Percentiles rank a stretch among this genome's conserved stretches.
Evolutionary conservation across 2,797 vertebrate species (phyloP).

Genomic region (Picus viridis): DNA sequence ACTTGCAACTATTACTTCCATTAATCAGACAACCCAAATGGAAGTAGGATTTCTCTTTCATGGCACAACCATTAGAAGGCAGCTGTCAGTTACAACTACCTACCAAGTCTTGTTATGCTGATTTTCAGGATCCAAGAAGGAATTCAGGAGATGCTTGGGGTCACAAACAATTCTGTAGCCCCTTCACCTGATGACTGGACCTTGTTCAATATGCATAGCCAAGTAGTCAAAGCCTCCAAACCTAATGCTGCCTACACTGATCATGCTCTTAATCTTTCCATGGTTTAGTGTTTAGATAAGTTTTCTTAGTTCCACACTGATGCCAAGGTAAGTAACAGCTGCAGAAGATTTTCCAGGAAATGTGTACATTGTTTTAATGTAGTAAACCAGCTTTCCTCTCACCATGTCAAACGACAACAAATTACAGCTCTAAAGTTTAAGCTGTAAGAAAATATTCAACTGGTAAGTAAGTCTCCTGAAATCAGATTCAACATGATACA

Average conservation of each 20-base stretch:
- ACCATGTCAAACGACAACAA: neutral
- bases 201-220: neutral
- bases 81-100: neutral
- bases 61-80: slow-evolving; percentile 10
- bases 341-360: neutral
- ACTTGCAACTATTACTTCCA: neutral
- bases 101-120: neutral
- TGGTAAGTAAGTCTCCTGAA: neutral
- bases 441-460: neutral
- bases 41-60: neutral
- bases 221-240: neutral
- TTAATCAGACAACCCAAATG: neutral
- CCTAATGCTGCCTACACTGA: neutral
- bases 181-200: neutral
- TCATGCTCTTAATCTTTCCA: neutral
- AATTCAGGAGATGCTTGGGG: neutral
- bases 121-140: neutral
- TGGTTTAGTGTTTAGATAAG: neutral
- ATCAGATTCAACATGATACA: neutral
- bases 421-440: neutral
- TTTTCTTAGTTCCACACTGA: neutral
- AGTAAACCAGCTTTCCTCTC: neutral
- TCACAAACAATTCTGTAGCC: neutral
- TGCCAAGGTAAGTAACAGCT: neutral
- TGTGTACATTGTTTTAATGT: fast-evolving